A percentile compares a stretch with the other conserved stretches of the same genome.
phyloP scores from a whole-genome alignment of 2,113 vertebrate species.

The Spea multiplicata region DNA sequence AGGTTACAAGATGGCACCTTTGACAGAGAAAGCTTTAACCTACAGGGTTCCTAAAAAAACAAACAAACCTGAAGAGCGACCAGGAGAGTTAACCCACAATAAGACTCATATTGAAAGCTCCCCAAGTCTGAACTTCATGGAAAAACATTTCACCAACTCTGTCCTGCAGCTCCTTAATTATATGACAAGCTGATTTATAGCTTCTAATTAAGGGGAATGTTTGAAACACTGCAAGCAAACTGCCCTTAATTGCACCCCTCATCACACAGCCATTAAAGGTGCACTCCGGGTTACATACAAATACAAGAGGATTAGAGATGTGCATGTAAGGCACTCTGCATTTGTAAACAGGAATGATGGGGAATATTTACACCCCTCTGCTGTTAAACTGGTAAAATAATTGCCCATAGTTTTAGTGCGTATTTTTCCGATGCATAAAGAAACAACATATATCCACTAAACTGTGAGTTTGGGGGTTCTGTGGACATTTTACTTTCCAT shows the following conservation, averaged over 20 bases:
- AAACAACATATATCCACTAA: no score
- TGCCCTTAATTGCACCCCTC: conserved; percentile 25
- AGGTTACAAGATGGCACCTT: background rate
- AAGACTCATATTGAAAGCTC: conserved; percentile 6
- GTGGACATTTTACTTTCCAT: no score
- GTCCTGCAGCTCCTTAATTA: conserved; percentile 12
- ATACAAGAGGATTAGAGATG: background rate
- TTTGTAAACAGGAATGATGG: background rate
- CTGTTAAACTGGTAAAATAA: background rate
- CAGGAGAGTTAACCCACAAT: conserved; percentile 2
- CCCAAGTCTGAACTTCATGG: conserved; percentile 21
- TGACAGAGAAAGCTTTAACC: background rate
- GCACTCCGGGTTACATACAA: background rate
- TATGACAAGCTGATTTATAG: conserved; percentile 40
- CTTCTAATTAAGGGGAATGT: conserved; percentile 31
- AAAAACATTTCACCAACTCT: conserved; percentile 18
- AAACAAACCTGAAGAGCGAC: no score
- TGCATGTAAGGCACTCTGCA: background rate
- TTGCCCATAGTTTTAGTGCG: no score
- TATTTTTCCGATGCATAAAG: no score
- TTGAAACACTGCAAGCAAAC: conserved; percentile 29
- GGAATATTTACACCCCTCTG: no score
- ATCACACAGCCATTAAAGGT: conserved; percentile 20
- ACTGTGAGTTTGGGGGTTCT: no score
- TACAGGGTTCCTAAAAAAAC: no score